Base-by-base conservation (phyloP, 2,113 vertebrate species). In the Cyanistes caeruleus region DNA sequence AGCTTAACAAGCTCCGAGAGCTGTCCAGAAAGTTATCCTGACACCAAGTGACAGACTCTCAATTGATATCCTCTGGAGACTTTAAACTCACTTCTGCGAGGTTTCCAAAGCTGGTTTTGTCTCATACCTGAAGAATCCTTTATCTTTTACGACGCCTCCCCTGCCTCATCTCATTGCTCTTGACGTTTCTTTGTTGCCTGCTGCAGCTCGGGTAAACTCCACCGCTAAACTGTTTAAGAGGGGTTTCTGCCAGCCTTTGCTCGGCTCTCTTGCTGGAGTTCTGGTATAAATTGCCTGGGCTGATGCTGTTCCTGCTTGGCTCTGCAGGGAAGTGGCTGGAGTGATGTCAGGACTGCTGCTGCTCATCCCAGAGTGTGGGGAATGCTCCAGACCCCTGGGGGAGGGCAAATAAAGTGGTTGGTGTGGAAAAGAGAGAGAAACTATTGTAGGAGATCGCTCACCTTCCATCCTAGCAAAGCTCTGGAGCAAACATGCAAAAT, bases 1-100 rank as follows among this genome's bases (percentile, higher is more conserved):
- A 97, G 91, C 95, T 96, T 97, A 97, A 97, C 96, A 94, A 97
- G 95, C 96, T 92, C 62, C 35, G 68, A 95, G 96, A 96, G 95
- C 94, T 97, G 95, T 95, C 90, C 92, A n/a, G 95, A 96, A 97
- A 97, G 86, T 93, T 97, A 97, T 96, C 95, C 96, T 96, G 97
- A 97, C 96, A 93, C 97, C 97, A 90, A 97, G 95, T 97, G 97
- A 97, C 97, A 97, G 96, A 49, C 90, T 97, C 94, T 85, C 96
- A 96, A 97, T 95, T 96, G 95, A 96, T 95, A 97, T 93, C 90
- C 97, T 96, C 96, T 46, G 65, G 96, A 97, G 97, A 90, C 97
- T 93, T 90, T 93, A 95, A 97, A 96, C 91, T 87, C 93, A 94
- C 91, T 97, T 97, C 95, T 91, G 84, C 43, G 31, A 93, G 88